Base-by-base conservation (phyloP, 2,888 invertebrate genomes). In the Lithophane socia region DNA sequence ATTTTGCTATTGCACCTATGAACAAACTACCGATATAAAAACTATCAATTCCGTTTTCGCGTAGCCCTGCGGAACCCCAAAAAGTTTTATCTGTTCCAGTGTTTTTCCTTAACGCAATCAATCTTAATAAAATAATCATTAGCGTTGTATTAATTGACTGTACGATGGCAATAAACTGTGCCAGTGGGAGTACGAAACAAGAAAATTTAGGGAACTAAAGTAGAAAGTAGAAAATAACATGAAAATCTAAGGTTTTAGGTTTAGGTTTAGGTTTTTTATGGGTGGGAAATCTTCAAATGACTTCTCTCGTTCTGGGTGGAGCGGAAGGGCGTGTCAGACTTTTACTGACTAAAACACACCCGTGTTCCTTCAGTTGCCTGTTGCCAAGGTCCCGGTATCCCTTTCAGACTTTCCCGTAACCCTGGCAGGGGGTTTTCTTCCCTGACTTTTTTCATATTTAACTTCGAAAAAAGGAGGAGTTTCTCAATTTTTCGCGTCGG, bases 71-170 rank as follows among this genome's bases (percentile, higher is more conserved):
- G 37, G 83, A 77, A 70, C 44, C 24, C 56, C 13, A 63, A 42
- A 44, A 56, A 16, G 24, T 64, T 56, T 42, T 60, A 29, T 37
- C 56, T 58, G 37, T 58, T 67, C 52, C 56, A 71, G 73, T 79
- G 56, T 73, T 73, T 69, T 79, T 83, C 73, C 73, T 8, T 24
- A 52, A 61, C 5, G 16, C 58, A 29, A 79, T 84, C 44, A 47
- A 73, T 81, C 21, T n/a, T 84, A 79, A 81, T 81, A 79, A 84
- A 81, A 84, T 21, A 69, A 84, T 81, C 81, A 79, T 84, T 81
- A 73, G 54, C 49, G 8, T 18, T 2, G 64, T 69, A 56, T 61
- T 79, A 52, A 84, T 84, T 81, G 66, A 24, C 49, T 56, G 21
- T 44, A 52, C 24, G 83, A 47, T 67, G 8, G 70, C 70, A 70